Base-by-base conservation (phyloP, 1,140 invertebrate species). In the Hylaeus volcanicus region DNA sequence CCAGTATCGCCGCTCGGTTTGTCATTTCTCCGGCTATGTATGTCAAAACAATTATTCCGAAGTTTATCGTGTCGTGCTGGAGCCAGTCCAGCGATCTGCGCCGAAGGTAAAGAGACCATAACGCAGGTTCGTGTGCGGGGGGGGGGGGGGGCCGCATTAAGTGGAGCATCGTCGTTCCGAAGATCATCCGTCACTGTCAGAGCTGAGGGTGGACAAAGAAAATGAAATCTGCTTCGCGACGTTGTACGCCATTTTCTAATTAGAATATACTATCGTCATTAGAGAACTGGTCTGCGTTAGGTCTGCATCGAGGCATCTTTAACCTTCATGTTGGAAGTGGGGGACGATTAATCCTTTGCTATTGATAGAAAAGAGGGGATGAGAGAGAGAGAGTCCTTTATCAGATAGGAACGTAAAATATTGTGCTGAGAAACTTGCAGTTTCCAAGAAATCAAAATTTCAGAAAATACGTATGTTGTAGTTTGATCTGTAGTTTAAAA, bases 31-130 rank as follows among this genome's bases (percentile, higher is more conserved):
- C 45, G 45, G 56, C 61, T 68, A 83, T 74, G 65, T 81, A 61
- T 79, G 76, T 83, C 82, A 81, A 75, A 83, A 72, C 82, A 83
- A 83, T 81, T 83, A 61, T 70, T 41, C 65, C 43, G 26, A 63
- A 55, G 70, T 78, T 82, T 82, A 82, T 82, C 74, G 68, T 61
- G 43, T 48, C 71, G 11, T 12, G n/a, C 61, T 66, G 65, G 65
- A 70, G 9, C 11, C 55, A 53, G 43, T 53, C 15, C 56, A 63
- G 51, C 56, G 43, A 53, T 51, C 53, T 26, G 51, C 26, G 63
- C n/a, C 48, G 71, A 74, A 80, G 78, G 78, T 80, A 68, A 68
- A 80, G 63, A 68, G 45, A 60, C 56, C 48, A 60, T 9, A 26
- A 39, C 45, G 26, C 61, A 15, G 61, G 41, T 60, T 39, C 43